Evolutionary conservation across 2,113 vertebrate genomes (phyloP), one percentile per base, ranked within the genome.

Genomic region (Daphoenositta chrysoptera): DNA sequence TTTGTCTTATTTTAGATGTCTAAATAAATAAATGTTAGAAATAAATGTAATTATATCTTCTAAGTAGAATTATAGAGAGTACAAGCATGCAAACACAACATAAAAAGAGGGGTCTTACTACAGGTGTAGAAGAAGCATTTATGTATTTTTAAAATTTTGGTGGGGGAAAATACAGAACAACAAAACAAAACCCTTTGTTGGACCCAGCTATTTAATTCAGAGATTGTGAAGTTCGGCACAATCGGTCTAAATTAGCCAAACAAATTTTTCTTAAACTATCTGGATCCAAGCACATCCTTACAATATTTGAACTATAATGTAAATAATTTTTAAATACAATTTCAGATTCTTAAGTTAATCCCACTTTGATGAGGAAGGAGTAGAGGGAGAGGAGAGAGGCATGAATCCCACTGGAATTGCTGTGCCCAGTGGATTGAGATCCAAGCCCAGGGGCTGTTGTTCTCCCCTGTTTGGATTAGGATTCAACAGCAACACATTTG

Each of bases 361-460:
- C 51, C 1, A 2, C 40, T 79, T 76, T 73, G 53, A 30, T 44
- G 20, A 63, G 48, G 48, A 78, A 37, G 1, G 10, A 40, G 28
- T 14, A 57, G 50, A 87, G 13, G 37, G 53, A 80, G 23, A 60
- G 14, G 61, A 68, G 30, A 51, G 48, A 64, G 8, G 61, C 27
- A 4, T 1, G 68, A 53, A 33, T 31, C 47, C 22, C n/a, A 7
- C 26, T 26, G 3, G 0, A 19, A 42, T 33, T 1, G 0, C 42
- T 11, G n/a, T 24, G 24, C 48, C 35, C 23, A 12, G 19, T 10
- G 27, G 35, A 33, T 63, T 58, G 51, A 82, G 35, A 50, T 6
- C 33, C 24, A 15, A 82, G 26, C 21, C 23, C 16, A n/a, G 6
- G 11, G 28, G 15, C 18, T 75, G 15, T 82, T 71, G 17, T 82